Evolutionary conservation across 2,797 vertebrate genomes (phyloP).

Genomic region (Sciurus carolinensis): DNA sequence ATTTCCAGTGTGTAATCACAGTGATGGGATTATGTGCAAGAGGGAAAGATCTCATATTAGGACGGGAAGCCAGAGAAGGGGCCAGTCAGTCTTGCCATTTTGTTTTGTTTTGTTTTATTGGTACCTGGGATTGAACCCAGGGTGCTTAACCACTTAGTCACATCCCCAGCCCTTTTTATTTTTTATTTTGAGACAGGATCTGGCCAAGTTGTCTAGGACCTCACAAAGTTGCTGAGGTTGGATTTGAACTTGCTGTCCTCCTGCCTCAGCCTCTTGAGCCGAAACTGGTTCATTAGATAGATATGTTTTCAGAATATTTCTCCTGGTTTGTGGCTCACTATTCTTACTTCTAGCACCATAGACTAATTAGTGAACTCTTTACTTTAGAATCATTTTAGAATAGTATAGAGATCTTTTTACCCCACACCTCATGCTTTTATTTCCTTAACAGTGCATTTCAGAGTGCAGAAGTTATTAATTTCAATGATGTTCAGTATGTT

Average conservation of each 20-base stretch:
- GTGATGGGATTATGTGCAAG: background rate
- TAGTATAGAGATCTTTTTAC: too few species aligned
- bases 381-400: background rate
- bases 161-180: background rate
- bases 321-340: background rate
- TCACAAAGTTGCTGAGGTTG: too few species aligned
- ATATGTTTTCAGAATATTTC: slow-evolving; percentile 4
- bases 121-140: background rate
- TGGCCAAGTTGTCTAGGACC: too few species aligned
- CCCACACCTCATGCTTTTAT: too few species aligned
- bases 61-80: background rate
- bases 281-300: background rate
- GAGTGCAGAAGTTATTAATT: background rate
- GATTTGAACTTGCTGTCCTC: too few species aligned
- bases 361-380: slow-evolving; percentile 9
- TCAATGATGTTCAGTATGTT: background rate
- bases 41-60: background rate
- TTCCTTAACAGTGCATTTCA: background rate
- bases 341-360: slow-evolving; percentile 34
- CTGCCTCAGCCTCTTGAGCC: too few species aligned
- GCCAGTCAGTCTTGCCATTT: background rate
- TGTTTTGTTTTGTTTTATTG: background rate
- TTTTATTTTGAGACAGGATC: too few species aligned
- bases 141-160: background rate
- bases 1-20: background rate